phyloP scores from a whole-genome alignment of 2,113 vertebrate genomes.

The Oplegnathus fasciatus region DNA sequence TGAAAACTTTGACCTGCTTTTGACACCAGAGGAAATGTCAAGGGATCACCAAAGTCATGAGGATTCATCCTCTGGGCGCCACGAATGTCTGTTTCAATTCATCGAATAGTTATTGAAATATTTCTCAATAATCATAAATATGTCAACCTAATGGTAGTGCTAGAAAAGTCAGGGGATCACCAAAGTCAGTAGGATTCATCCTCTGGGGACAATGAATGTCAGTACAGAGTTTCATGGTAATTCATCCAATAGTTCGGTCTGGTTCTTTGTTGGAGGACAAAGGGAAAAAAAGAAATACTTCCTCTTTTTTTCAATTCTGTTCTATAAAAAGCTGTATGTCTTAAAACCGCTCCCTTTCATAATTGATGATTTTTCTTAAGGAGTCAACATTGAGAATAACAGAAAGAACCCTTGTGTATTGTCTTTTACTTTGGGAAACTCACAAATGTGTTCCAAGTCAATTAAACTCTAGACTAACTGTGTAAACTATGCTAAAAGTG shows the following conservation, averaged over 20 bases:
- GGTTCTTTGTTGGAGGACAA: too few relatives aligned
- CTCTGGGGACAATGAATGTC: background rate
- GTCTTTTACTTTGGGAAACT: background rate
- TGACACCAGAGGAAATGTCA: too few relatives aligned
- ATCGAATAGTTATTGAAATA: background rate
- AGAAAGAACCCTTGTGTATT: background rate
- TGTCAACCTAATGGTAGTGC: background rate
- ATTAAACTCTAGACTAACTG: background rate
- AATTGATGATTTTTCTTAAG: background rate
- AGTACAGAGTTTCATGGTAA: background rate
- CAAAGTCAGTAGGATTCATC: too few relatives aligned
- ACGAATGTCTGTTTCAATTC: background rate
- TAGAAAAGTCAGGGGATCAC: background rate
- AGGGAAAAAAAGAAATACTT: background rate
- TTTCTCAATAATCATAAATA: background rate
- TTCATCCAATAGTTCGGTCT: too few relatives aligned
- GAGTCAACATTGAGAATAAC: background rate
- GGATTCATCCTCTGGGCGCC: too few relatives aligned
- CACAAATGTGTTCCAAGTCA: background rate
- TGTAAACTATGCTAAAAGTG: slow-evolving; percentile 13
- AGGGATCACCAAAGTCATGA: too few relatives aligned
- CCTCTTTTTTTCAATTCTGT: background rate
- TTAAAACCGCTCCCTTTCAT: background rate
- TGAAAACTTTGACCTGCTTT: too few relatives aligned
- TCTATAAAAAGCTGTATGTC: background rate